Evolutionary conservation across 2,113 vertebrate species (phyloP), one percentile per base, ranked within the genome.

Genomic region (Steatornis caripensis): DNA sequence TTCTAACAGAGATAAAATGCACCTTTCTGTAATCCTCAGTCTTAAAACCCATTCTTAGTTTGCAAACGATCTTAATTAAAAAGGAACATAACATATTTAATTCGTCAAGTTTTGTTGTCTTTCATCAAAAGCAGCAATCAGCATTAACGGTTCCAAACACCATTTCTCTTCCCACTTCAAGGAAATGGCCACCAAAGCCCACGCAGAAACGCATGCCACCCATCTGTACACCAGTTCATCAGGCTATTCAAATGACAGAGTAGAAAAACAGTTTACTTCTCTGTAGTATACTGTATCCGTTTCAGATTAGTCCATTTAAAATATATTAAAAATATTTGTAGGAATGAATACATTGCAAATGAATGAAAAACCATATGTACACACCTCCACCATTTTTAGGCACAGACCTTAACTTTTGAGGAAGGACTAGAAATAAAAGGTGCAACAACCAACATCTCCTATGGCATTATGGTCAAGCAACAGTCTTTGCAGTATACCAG

Each of bases 321-420:
- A 96, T 92, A 97, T 69, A 95, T 96, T 97, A 95, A 79, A 95
- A 93, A 93, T 91, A 94, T 92, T 72, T 93, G 83, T 88, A 95
- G 34, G 94, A 97, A 97, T 94, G 93, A 97, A 96, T 97, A 90
- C 64, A n/a, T 94, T 91, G 96, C 97, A 92, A 95, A 95, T 94
- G 94, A 96, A 91, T 95, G 95, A 97, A 97, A 91, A 91, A 89
- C 49, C 41, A 1, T 96, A 94, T 74, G 70, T 82, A 93, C 95
- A 94, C 96, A 93, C 95, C 87, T 93, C 96, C 95, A 97, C 92
- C 78, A 27, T 80, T 87, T 93, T 89, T 77, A 97, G 98, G 97
- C 97, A 98, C 95, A 97, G 93, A 95, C 94, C 96, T 96, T 89
- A 94, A 84, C 81, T 89, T 93, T 94, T 75, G 43, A 97, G 95